A percentile compares a stretch with the other conserved stretches of the same genome.
phyloP scores from a whole-genome alignment of 2,113 vertebrate species.

The Xiphias gladius region DNA sequence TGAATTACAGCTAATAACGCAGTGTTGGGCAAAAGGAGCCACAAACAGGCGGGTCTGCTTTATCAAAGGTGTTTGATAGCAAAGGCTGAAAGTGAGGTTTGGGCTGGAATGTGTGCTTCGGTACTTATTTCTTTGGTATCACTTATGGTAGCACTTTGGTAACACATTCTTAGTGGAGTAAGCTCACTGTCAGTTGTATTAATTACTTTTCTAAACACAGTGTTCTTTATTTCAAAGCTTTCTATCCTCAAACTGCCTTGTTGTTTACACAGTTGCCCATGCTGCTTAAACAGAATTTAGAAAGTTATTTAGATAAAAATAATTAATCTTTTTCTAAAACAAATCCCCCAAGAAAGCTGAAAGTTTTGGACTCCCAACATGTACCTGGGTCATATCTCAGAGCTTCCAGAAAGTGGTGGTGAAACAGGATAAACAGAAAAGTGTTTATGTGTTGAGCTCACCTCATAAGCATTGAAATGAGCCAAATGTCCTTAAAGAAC shows the following conservation, averaged over 20 bases:
- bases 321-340: neutral
- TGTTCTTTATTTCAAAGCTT: constrained; percentile 17
- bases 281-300: neutral
- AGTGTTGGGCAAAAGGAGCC: constrained; percentile 21
- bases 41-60: constrained; percentile 9
- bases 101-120: neutral
- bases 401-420: neutral
- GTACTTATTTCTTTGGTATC: neutral
- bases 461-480: neutral
- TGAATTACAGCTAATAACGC: constrained; percentile 57
- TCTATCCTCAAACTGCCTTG: neutral
- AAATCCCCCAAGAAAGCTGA: constrained; percentile 3
- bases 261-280: neutral
- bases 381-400: neutral
- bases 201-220: neutral
- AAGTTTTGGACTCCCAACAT: constrained; percentile 5
- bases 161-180: constrained; percentile 1
- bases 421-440: neutral
- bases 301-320: neutral
- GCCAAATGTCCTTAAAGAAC: constrained; percentile 49
- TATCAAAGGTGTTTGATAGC: neutral
- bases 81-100: constrained; percentile 5
- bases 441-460: constrained; percentile 5
- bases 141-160: constrained; percentile 14
- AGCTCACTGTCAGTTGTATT: neutral